Evolutionary conservation across 2,888 invertebrate genomes (phyloP).

Genomic region (Serrognathus titanus): DNA sequence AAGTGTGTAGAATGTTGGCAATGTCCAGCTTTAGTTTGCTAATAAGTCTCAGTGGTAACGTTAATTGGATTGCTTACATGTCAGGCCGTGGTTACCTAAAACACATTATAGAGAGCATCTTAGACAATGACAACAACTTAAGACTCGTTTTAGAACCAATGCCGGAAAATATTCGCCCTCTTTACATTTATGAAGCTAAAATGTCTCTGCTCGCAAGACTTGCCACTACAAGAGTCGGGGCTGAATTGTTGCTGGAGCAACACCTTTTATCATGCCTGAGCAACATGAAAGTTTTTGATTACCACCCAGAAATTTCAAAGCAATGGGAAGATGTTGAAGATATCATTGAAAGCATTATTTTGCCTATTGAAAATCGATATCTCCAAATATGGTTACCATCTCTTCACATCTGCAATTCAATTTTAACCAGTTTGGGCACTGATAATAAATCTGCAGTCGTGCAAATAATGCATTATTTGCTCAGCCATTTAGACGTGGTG

Average conservation of each 20-base stretch:
- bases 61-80: constrained; percentile 62
- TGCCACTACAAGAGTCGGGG: constrained; percentile 65
- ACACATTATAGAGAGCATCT: constrained; percentile 76
- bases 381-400: constrained; percentile 81
- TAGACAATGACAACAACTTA: constrained; percentile 70
- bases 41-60: constrained; percentile 69
- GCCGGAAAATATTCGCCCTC: constrained; percentile 66
- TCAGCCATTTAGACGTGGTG: constrained; percentile 78
- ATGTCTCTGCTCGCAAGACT: constrained; percentile 74
- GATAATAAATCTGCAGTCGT: constrained; percentile 78
- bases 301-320: constrained; percentile 65
- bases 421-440: constrained; percentile 78
- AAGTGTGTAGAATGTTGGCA: constrained; percentile 86
- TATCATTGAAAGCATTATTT: constrained; percentile 52
- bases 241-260: constrained; percentile 60
- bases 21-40: constrained; percentile 78
- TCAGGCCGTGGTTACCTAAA: constrained; percentile 70
- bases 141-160: constrained; percentile 62
- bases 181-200: constrained; percentile 86
- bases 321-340: constrained; percentile 34
- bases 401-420: constrained; percentile 73
- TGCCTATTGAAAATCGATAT: constrained; percentile 67
- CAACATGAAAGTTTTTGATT: constrained; percentile 65
- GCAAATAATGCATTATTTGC: constrained; percentile 76
- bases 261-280: constrained; percentile 61